phyloP scores from a whole-genome alignment of 2,888 invertebrate species.

The Pyrocoelia pectoralis region DNA sequence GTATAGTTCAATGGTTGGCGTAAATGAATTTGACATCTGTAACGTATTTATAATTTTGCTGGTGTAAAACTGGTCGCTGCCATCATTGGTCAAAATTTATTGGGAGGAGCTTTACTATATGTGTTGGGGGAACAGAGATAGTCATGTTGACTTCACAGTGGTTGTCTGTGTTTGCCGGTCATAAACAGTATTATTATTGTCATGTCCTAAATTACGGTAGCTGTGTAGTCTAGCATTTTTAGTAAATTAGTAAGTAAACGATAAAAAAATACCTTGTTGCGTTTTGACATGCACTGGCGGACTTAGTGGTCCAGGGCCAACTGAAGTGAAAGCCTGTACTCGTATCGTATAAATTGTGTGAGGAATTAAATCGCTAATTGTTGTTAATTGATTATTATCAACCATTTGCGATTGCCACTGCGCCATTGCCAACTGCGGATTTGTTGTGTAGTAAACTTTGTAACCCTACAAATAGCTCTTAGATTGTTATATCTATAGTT shows the following conservation, averaged over 20 bases:
- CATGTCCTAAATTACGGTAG: no score
- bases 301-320: conserved; percentile 95
- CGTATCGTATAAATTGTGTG: conserved; percentile 94
- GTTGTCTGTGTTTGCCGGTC: no score
- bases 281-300: conserved; percentile 98
- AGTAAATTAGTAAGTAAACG: background rate
- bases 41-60: no score
- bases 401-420: conserved; percentile 95
- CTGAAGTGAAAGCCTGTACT: conserved; percentile 92
- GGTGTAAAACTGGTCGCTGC: no score
- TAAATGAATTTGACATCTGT: no score
- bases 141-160: no score
- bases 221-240: no score
- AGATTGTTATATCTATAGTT: background rate
- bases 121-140: no score
- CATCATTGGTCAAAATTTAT: no score
- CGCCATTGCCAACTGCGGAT: conserved; percentile 83
- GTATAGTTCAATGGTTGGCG: no score
- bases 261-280: conserved; percentile 77
- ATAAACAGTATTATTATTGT: no score
- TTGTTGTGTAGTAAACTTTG: conserved; percentile 95
- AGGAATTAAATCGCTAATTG: conserved; percentile 89
- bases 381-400: conserved; percentile 91
- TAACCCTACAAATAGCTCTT: conserved; percentile 76
- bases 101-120: no score